phyloP scores from a whole-genome alignment of 2,113 vertebrate species.

The Marmota monax region DNA sequence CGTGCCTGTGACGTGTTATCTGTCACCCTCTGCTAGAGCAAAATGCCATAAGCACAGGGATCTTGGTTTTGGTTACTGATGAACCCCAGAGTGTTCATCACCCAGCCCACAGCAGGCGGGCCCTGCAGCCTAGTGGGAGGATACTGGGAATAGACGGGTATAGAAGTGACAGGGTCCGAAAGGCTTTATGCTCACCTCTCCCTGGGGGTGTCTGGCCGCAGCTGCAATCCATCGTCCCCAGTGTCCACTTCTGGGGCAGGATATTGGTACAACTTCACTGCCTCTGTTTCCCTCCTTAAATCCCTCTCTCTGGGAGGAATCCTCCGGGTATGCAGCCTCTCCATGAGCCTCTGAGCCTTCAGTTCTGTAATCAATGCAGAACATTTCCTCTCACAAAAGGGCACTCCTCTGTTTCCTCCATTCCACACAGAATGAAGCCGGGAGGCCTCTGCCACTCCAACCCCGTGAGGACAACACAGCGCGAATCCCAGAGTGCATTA shows the following conservation, averaged over 20 bases:
- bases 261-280: fast-evolving
- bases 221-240: fast-evolving
- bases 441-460: background rate
- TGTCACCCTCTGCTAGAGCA: background rate
- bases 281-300: background rate
- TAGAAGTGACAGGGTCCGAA: background rate
- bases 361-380: background rate
- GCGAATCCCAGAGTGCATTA: background rate
- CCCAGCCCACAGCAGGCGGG: background rate
- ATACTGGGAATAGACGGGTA: background rate
- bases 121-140: background rate
- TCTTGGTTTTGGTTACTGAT: background rate
- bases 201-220: background rate
- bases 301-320: background rate
- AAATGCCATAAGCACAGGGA: background rate
- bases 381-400: background rate
- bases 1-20: background rate
- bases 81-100: background rate
- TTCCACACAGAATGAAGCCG: background rate
- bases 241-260: background rate
- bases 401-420: background rate
- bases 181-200: background rate
- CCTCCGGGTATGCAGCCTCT: background rate
- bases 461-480: fast-evolving
- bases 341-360: background rate